Evolutionary conservation across 2,113 vertebrate genomes (phyloP).

Genomic region (Henicopernis longicauda): DNA sequence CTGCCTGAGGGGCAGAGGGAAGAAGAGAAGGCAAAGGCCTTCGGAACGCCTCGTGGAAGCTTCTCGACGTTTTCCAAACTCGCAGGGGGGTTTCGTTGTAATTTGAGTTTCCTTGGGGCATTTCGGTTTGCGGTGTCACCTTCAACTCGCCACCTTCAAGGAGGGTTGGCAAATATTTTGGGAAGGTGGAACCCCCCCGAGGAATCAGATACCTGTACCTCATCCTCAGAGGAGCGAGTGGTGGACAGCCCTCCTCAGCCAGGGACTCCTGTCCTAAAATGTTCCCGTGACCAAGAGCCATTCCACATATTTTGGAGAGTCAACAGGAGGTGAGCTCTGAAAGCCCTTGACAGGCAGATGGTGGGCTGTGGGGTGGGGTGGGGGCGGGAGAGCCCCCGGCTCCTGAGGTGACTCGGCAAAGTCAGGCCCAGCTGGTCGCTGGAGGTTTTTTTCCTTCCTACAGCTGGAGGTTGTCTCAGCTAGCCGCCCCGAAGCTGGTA

Average conservation of each 20-base stretch:
- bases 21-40: background rate
- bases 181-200: background rate
- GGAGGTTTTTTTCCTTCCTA: background rate
- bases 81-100: accelerated
- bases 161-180: background rate
- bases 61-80: background rate
- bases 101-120: background rate
- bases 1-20: accelerated
- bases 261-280: background rate
- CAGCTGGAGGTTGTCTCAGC: background rate
- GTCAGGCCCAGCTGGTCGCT: background rate
- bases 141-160: background rate
- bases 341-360: background rate
- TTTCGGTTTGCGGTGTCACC: background rate
- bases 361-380: background rate
- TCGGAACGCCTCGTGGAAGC: accelerated
- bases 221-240: background rate
- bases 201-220: background rate
- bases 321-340: background rate
- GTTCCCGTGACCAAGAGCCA: background rate
- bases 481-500: background rate
- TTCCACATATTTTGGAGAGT: background rate
- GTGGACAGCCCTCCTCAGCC: background rate
- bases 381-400: background rate
- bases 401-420: background rate